Evolutionary conservation across 2,888 invertebrate species (phyloP).

Genomic region (Lithophane socia): DNA sequence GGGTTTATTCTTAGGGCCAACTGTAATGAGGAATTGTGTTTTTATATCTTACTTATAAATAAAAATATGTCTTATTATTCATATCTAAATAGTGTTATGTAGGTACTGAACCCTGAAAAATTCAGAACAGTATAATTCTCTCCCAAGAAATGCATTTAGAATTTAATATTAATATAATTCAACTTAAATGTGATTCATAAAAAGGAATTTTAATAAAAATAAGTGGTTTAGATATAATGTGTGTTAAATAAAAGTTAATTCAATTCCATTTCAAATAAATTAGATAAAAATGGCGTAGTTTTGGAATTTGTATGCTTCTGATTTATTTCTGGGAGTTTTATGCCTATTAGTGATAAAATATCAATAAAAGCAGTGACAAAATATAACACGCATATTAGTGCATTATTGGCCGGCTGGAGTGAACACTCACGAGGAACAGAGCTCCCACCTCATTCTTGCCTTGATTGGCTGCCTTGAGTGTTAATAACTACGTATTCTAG

Average conservation of each 20-base stretch:
- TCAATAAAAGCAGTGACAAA: constrained; percentile 45
- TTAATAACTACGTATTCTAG: not conserved
- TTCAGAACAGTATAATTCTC: constrained; percentile 58
- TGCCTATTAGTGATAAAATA: constrained; percentile 34
- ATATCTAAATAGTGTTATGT: constrained; percentile 58
- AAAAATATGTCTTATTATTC: constrained; percentile 50
- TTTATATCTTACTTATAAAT: constrained; percentile 49
- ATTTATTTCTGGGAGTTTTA: constrained; percentile 34
- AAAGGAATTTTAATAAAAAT: constrained; percentile 58
- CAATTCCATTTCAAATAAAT: constrained; percentile 46
- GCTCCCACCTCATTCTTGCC: too few species aligned
- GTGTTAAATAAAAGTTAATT: constrained; percentile 29
- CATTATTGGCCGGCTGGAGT: too few species aligned
- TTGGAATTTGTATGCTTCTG: constrained; percentile 45
- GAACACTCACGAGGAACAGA: too few species aligned
- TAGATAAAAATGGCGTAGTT: constrained; percentile 50
- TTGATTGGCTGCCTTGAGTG: too few species aligned
- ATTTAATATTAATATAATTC: constrained; percentile 51
- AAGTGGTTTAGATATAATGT: constrained; percentile 45
- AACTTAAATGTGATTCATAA: constrained; percentile 61
- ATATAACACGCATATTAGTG: constrained; percentile 42
- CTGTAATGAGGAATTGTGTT: constrained; percentile 62
- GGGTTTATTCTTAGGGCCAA: constrained; percentile 36
- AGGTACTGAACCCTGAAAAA: constrained; percentile 59
- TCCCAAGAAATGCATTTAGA: constrained; percentile 54